These are phyloP conservation scores for Germaria angustata DNA, from an alignment of 2,888 invertebrate genomes.

Conservation along the genomic window DNA sequence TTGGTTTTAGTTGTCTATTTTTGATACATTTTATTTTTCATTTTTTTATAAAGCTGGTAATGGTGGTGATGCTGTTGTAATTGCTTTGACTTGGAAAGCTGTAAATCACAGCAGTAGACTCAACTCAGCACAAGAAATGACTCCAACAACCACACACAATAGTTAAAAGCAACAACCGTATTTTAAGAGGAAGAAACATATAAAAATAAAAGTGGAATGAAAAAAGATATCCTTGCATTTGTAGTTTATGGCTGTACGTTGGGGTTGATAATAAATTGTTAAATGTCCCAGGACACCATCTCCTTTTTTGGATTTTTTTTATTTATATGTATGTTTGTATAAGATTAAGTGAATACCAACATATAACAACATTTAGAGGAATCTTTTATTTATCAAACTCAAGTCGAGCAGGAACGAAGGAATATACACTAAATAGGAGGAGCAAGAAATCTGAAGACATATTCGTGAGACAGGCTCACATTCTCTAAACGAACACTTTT, in stretches of 20 bases:
- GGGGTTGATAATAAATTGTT: constrained; percentile 66
- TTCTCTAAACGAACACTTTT: constrained; percentile 28
- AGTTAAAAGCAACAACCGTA: constrained; percentile 33
- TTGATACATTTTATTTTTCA: constrained; percentile 27
- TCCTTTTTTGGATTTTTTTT: constrained; percentile 10
- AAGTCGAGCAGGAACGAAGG: not conserved
- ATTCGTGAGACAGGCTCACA: constrained; percentile 32
- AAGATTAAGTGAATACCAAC: constrained; percentile 42
- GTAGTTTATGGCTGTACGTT: constrained; percentile 50
- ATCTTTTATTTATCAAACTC: constrained; percentile 52
- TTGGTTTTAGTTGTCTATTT: constrained; percentile 54
- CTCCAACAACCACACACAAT: constrained; percentile 15
- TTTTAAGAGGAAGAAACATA: not conserved
- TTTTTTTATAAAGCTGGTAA: constrained; percentile 24
- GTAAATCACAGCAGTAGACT: constrained; percentile 70
- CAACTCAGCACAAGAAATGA: constrained; percentile 36
- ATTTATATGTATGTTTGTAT: not conserved
- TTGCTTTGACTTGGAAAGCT: constrained; percentile 65
- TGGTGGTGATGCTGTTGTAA: constrained; percentile 65
- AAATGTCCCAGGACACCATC: constrained; percentile 59
- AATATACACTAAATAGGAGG: constrained; percentile 15
- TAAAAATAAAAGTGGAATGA: not conserved
- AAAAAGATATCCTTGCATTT: constrained; percentile 39
- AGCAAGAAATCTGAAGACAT: constrained; percentile 49
- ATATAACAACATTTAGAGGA: constrained; percentile 44